Conservation (phyloP, 2,888 invertebrate species). For the Agrenia bidenticulata region DNA sequence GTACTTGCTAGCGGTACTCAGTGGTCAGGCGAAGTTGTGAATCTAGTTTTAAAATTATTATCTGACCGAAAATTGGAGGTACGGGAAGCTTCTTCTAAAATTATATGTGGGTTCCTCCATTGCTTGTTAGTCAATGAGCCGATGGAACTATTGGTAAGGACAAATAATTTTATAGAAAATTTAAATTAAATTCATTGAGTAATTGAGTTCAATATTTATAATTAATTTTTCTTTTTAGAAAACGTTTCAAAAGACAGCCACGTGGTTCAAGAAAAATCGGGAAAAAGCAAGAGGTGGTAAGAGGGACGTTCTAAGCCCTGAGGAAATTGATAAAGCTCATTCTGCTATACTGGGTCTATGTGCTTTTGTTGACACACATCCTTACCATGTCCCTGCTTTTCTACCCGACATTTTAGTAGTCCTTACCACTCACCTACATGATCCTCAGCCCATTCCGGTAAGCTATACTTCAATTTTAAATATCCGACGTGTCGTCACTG, state of each 20-base stretch:
- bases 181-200: background rate
- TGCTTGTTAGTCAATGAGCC: constrained; percentile 73
- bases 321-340: constrained; percentile 62
- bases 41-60: constrained; percentile 67
- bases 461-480: constrained; percentile 54
- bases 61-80: constrained; percentile 76
- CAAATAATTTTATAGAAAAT: too few relatives aligned
- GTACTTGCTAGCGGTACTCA: constrained; percentile 54
- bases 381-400: constrained; percentile 79
- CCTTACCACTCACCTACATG: constrained; percentile 76
- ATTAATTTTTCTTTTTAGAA: constrained; percentile 57
- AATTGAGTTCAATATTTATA: constrained; percentile 16
- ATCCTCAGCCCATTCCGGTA: constrained; percentile 85
- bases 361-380: constrained; percentile 81
- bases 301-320: constrained; percentile 43
- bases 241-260: constrained; percentile 62
- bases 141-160: constrained; percentile 62
- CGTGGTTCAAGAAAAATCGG: constrained; percentile 39
- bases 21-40: constrained; percentile 59
- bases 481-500: background rate
- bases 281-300: constrained; percentile 47
- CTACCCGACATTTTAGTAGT: constrained; percentile 76
- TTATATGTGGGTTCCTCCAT: constrained; percentile 82
- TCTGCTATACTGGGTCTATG: constrained; percentile 85
- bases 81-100: constrained; percentile 75